These are phyloP conservation scores for Selenia dentaria DNA, from an alignment of 2,888 invertebrate species.

Conservation along the genomic window DNA sequence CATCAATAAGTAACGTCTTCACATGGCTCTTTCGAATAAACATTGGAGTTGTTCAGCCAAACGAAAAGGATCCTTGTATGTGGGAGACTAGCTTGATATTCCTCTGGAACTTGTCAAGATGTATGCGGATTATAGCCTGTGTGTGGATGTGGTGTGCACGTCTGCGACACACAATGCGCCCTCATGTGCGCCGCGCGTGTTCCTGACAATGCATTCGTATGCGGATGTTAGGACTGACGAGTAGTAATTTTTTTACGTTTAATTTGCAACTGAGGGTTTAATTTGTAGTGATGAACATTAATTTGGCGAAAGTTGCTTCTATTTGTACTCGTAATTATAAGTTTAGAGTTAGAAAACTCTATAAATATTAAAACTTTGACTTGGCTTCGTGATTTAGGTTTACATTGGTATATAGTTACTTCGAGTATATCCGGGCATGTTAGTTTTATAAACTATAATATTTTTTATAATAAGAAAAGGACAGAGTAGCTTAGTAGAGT, in stretches of 20 bases:
- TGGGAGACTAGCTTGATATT: too few species aligned
- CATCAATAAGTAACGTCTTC: slow-evolving; percentile 49
- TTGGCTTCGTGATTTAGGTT: too few species aligned
- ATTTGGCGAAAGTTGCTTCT: too few species aligned
- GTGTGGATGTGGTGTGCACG: slow-evolving; percentile 11
- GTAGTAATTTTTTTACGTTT: slow-evolving; percentile 25
- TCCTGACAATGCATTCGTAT: slow-evolving; percentile 38
- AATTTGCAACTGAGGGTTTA: slow-evolving; percentile 17
- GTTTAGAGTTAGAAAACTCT: too few species aligned
- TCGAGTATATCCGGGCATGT: too few species aligned
- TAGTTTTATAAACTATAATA: too few species aligned
- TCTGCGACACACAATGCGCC: slow-evolving; percentile 50
- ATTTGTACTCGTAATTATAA: too few species aligned
- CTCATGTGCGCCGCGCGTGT: slow-evolving; percentile 34
- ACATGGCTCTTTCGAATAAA: background rate
- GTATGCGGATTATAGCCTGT: background rate
- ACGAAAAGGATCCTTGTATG: background rate
- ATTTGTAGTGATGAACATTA: background rate
- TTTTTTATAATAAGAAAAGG: too few species aligned
- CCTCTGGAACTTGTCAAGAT: background rate
- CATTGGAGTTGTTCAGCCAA: background rate
- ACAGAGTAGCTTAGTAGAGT: too few species aligned
- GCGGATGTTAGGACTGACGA: slow-evolving; percentile 22
- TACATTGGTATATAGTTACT: too few species aligned
- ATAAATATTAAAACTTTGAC: too few species aligned